Evolutionary conservation across 2,888 invertebrate genomes (phyloP).

Genomic region (Abrostola tripartita): DNA sequence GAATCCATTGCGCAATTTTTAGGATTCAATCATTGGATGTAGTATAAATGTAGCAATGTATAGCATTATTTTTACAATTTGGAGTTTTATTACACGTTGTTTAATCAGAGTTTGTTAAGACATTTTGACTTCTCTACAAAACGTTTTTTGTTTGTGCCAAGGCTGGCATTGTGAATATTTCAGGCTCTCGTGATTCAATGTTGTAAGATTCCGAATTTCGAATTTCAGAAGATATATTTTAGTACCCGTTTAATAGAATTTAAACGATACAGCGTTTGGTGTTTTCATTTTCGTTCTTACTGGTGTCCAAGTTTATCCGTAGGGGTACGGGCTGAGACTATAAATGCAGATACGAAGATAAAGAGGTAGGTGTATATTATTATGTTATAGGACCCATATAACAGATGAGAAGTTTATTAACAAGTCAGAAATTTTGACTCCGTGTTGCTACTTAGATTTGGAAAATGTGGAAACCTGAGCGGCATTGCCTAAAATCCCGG

Average conservation of each 20-base stretch:
- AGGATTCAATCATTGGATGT: neutral
- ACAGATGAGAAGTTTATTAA: too few relatives aligned
- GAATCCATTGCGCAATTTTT: neutral
- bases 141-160: neutral
- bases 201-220: conserved; percentile 7
- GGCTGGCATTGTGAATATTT: neutral
- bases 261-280: neutral
- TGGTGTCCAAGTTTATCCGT: neutral
- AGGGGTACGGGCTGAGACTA: too few relatives aligned
- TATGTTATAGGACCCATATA: too few relatives aligned
- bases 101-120: neutral
- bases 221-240: conserved; percentile 2
- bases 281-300: conserved; percentile 6
- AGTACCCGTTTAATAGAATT: conserved; percentile 2
- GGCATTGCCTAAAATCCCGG: too few relatives aligned
- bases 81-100: neutral
- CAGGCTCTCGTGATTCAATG: neutral
- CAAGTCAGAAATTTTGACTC: too few relatives aligned
- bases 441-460: too few relatives aligned
- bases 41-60: neutral
- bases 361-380: too few relatives aligned
- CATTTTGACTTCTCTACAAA: neutral
- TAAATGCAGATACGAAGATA: too few relatives aligned
- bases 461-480: too few relatives aligned
- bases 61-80: neutral